Percentiles rank a stretch among this genome's conserved stretches.
These are phyloP conservation scores for Eospalax fontanierii DNA, from an alignment of 2,797 vertebrate genomes.

Conservation along the genomic window DNA sequence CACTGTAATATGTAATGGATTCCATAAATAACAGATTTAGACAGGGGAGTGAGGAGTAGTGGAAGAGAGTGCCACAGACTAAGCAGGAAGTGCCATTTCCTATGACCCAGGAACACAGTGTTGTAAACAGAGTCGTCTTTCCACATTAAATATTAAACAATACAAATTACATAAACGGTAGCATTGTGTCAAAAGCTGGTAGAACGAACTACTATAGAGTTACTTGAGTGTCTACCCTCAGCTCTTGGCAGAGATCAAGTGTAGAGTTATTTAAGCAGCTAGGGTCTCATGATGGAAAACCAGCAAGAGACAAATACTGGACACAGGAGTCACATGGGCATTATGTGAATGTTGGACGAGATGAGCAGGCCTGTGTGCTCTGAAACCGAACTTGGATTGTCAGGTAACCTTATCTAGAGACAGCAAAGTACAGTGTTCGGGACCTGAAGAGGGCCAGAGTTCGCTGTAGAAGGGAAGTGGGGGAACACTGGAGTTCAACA, in stretches of 20 bases:
- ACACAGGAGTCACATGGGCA: background rate
- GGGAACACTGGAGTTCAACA: background rate
- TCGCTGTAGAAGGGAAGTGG: background rate
- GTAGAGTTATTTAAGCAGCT: background rate
- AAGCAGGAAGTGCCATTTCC: background rate
- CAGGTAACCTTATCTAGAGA: background rate
- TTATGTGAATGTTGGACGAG: background rate
- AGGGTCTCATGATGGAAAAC: background rate
- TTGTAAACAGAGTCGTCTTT: background rate
- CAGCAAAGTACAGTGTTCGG: background rate
- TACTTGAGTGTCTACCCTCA: background rate
- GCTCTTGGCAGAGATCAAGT: background rate
- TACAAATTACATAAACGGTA: background rate
- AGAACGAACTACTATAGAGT: background rate
- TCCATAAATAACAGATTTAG: conserved; percentile 48
- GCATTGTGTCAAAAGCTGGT: background rate
- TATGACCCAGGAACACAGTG: background rate
- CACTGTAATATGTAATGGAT: conserved; percentile 28
- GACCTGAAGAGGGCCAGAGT: background rate
- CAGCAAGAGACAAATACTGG: background rate
- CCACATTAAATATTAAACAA: background rate
- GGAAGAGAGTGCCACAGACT: background rate
- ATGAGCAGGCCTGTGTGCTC: background rate
- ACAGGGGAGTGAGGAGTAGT: background rate
- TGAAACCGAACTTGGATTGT: background rate